Percentiles rank a stretch among this genome's conserved stretches.
phyloP scores from a whole-genome alignment of 64 coral and sea anemone genomes.

The Trachythela sp. region DNA sequence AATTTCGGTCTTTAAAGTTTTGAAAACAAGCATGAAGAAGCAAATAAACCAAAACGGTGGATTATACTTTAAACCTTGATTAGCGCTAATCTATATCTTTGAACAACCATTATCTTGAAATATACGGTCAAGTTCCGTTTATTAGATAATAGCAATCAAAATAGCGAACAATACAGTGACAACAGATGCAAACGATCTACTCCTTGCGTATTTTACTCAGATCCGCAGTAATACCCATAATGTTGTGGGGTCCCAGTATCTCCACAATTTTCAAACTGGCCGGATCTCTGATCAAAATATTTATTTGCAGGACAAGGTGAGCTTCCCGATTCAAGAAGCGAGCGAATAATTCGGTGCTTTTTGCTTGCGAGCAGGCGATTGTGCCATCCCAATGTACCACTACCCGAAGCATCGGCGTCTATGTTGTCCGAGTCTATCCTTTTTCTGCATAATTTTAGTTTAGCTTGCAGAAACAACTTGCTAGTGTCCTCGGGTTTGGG shows the following conservation, averaged over 20 bases:
- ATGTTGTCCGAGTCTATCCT: not conserved
- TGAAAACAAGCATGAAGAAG: no score
- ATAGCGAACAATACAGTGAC: no score
- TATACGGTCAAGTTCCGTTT: no score
- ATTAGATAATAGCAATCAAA: no score
- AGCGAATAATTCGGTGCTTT: not conserved
- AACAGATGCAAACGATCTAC: no score
- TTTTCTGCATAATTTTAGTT: conserved; percentile 41
- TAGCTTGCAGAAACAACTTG: conserved; percentile 49
- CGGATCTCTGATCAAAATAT: conserved; percentile 36
- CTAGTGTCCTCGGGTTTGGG: conserved; percentile 21
- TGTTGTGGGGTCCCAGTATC: conserved; percentile 31
- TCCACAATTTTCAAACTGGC: conserved; percentile 33
- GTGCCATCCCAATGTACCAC: not conserved
- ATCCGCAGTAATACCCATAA: conserved; percentile 40
- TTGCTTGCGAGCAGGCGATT: no score
- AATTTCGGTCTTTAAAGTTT: no score
- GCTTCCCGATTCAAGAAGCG: not conserved
- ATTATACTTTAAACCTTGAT: no score
- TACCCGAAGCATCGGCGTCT: not conserved
- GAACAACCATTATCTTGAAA: no score
- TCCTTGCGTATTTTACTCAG: no score
- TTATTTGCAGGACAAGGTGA: conserved; percentile 17
- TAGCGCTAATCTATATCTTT: no score
- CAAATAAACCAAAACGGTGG: no score